Evolutionary conservation across 2,888 invertebrate genomes (phyloP), one percentile per base, ranked within the genome.

Genomic region (Agrilus cyanescens): DNA sequence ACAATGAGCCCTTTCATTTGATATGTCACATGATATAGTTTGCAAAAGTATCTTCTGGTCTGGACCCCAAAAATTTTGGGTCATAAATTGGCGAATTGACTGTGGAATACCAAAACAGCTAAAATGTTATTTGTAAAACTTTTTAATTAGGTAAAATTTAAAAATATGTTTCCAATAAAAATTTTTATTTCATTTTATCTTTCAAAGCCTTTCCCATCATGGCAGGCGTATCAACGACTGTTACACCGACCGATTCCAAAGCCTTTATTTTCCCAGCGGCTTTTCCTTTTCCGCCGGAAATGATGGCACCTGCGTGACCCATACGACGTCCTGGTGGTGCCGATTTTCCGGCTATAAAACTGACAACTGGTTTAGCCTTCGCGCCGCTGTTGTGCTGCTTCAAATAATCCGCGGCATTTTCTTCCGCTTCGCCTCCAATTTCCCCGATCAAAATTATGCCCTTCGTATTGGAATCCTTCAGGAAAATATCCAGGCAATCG

Each of bases 231-330:
- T 82, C 80, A 15, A 89, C 85, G 8, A 94, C 91, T 55, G 85
- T 79, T 14, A 93, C 93, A 53, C 88, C 88, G 49, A 91, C 93
- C 66, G 77, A 78, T 67, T 82, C 81, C 44, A 97, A 70, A 39
- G 96, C 93, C 56, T 85, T 80, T 53, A 96, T 95, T 72, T 97
- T 97, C 61, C 91, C 94, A 66, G 83, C 80, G 44, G 96, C 96
- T 40, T 89, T 90, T 45, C 97, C 97, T 64, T 93, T 94, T 34
- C 97, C 96, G 16, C 96, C 95, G 0, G 95, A 89, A 62, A 98
- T 97, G 58, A 98, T 98, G 49, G 97, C 97, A 48, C 97, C 97
- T 41, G 98, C 97, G 66, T 98, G 97, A 18, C 98, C 97, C 97
- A 98, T 98, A 62, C 97, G 76, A 55, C 96, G 74, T 36, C 96